Conservation (phyloP, 2,888 invertebrate genomes). For the Eupithecia abbreviata region DNA sequence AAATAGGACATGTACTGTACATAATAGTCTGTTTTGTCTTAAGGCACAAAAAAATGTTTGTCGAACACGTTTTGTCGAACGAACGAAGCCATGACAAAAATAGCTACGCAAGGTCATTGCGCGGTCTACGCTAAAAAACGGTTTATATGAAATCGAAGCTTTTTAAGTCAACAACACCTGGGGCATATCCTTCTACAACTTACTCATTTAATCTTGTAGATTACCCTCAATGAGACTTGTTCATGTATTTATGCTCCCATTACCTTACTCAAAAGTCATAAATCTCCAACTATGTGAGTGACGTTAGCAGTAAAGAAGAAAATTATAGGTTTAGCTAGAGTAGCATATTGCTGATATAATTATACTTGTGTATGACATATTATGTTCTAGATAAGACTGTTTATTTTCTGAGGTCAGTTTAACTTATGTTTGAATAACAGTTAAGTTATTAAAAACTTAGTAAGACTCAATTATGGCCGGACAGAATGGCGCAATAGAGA, state of each 20-base stretch:
- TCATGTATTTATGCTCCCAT: constrained; percentile 34
- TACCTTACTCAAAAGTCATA: constrained; percentile 30
- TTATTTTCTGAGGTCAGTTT: neutral
- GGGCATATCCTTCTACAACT: constrained; percentile 5
- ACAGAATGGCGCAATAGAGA: neutral
- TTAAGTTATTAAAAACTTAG: neutral
- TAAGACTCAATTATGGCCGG: neutral
- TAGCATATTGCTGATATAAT: constrained; percentile 10
- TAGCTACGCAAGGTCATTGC: neutral
- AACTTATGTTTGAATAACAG: neutral
- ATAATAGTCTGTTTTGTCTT: neutral
- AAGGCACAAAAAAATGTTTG: neutral
- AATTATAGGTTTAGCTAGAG: constrained; percentile 16
- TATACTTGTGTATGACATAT: neutral
- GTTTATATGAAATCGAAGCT: neutral
- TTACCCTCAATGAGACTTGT: constrained; percentile 34
- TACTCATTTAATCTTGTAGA: constrained; percentile 1
- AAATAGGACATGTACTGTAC: neutral
- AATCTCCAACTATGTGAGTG: constrained; percentile 29
- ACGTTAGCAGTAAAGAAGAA: constrained; percentile 25
- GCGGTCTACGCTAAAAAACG: neutral
- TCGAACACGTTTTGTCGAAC: neutral
- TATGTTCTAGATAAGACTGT: neutral
- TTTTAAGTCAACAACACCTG: constrained; percentile 4
- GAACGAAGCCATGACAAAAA: neutral